phyloP scores from a whole-genome alignment of 2,888 invertebrate genomes.

The Helleia helle region DNA sequence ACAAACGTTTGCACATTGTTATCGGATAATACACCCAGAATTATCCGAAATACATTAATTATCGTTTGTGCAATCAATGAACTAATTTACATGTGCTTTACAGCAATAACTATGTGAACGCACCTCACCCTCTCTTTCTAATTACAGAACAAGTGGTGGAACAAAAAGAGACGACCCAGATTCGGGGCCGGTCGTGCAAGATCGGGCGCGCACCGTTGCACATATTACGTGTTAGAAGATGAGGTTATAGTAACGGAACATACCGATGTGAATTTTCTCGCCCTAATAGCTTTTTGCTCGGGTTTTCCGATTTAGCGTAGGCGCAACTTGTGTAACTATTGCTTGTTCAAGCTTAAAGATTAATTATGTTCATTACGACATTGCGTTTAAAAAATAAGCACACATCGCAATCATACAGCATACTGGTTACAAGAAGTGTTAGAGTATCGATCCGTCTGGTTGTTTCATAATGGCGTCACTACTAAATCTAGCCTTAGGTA shows the following conservation, averaged over 20 bases:
- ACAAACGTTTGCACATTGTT: no score
- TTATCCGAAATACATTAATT: slow-evolving; percentile 11
- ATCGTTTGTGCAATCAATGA: slow-evolving; percentile 26
- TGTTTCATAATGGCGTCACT: background rate
- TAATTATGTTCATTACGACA: slow-evolving; percentile 7
- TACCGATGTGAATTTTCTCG: slow-evolving; percentile 70
- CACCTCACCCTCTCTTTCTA: slow-evolving; percentile 56
- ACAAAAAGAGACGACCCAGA: slow-evolving; percentile 74
- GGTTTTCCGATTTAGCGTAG: slow-evolving; percentile 51
- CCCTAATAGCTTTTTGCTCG: slow-evolving; percentile 59
- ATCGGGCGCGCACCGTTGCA: slow-evolving; percentile 69
- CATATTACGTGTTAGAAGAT: slow-evolving; percentile 66
- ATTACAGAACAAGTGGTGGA: slow-evolving; percentile 70
- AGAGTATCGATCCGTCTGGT: background rate
- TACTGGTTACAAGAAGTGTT: background rate
- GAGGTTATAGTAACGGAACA: slow-evolving; percentile 66
- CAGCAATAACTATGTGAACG: slow-evolving; percentile 32
- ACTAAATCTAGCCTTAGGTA: slow-evolving; percentile 43
- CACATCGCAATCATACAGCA: background rate
- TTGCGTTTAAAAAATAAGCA: slow-evolving; percentile 5
- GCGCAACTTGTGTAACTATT: slow-evolving; percentile 45
- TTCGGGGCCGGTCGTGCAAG: slow-evolving; percentile 69
- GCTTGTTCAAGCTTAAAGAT: slow-evolving; percentile 5
- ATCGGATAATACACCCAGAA: no score
- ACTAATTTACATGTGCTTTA: slow-evolving; percentile 30